phyloP scores from a whole-genome alignment of 2,113 vertebrate genomes.

The Ondatra zibethicus region DNA sequence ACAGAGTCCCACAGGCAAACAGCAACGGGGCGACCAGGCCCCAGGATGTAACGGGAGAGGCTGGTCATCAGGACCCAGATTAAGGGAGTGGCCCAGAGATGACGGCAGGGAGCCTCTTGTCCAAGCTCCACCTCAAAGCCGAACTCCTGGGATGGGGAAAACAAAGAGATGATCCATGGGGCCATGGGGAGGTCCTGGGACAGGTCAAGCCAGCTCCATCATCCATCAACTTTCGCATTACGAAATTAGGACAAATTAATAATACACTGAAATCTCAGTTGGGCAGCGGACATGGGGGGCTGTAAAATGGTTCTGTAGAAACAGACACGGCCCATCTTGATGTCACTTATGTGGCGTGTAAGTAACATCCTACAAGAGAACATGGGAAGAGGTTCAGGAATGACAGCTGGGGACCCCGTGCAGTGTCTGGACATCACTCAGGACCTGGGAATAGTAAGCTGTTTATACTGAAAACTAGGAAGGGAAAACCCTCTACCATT shows the following conservation, averaged over 20 bases:
- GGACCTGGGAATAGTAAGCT: conserved; percentile 71
- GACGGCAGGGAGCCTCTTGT: neutral
- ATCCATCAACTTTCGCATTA: conserved; percentile 50
- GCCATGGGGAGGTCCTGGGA: conserved; percentile 10
- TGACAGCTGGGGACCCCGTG: conserved; percentile 52
- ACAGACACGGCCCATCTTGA: conserved; percentile 50
- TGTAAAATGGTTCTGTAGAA: conserved; percentile 31
- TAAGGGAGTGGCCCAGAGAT: neutral
- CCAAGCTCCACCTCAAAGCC: neutral
- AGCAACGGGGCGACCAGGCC: conserved; percentile 19
- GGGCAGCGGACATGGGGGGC: conserved; percentile 41
- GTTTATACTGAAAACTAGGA: conserved; percentile 18
- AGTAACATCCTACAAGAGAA: conserved; percentile 55
- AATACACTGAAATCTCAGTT: neutral
- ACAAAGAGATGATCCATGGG: neutral
- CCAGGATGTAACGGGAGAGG: neutral
- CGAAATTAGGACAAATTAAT: conserved; percentile 26
- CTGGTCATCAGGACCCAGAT: accelerated
- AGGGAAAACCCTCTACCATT: neutral
- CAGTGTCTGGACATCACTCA: conserved; percentile 45
- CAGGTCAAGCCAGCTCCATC: conserved; percentile 21
- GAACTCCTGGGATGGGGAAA: conserved; percentile 11
- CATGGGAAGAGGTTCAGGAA: conserved; percentile 70
- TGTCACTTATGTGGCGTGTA: conserved; percentile 46
- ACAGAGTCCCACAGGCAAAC: conserved; percentile 55